phyloP scores from a whole-genome alignment of 2,888 invertebrate species.

The Metopia argyrocephala region DNA sequence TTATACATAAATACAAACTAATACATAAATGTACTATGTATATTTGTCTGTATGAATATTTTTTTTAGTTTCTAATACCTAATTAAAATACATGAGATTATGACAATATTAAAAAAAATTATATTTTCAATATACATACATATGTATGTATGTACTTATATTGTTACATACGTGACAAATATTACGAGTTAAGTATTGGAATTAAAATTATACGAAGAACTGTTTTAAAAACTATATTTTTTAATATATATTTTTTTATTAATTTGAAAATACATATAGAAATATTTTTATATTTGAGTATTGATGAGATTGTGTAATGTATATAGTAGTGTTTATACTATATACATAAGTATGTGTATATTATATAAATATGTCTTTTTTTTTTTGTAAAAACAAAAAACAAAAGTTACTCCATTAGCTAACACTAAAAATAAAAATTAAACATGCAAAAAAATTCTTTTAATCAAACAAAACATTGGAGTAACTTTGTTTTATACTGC shows the following conservation, averaged over 20 bases:
- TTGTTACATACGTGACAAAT: neutral
- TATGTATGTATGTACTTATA: neutral
- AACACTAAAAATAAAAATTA: neutral
- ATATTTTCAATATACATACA: neutral
- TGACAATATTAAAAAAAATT: conserved; percentile 48
- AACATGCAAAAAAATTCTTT: neutral
- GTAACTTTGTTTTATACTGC: neutral
- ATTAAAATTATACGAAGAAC: conserved; percentile 33
- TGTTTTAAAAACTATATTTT: conserved; percentile 5
- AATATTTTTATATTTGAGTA: conserved; percentile 41
- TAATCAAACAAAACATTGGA: conserved; percentile 12
- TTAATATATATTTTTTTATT: conserved; percentile 1
- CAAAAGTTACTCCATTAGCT: neutral
- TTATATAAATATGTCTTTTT: neutral
- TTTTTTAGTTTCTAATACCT: conserved; percentile 28
- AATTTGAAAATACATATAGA: conserved; percentile 10
- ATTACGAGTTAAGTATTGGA: neutral
- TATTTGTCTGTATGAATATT: neutral
- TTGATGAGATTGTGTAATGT: conserved; percentile 52
- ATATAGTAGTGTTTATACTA: no score
- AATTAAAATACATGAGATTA: conserved; percentile 34
- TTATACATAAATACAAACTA: conserved; percentile 18
- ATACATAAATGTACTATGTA: conserved; percentile 23
- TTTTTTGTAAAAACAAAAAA: conserved; percentile 1
- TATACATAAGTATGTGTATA: conserved; percentile 31